Evolutionary conservation across 1,140 invertebrate species (phyloP).

Genomic region (Brachionus plicatilis): DNA sequence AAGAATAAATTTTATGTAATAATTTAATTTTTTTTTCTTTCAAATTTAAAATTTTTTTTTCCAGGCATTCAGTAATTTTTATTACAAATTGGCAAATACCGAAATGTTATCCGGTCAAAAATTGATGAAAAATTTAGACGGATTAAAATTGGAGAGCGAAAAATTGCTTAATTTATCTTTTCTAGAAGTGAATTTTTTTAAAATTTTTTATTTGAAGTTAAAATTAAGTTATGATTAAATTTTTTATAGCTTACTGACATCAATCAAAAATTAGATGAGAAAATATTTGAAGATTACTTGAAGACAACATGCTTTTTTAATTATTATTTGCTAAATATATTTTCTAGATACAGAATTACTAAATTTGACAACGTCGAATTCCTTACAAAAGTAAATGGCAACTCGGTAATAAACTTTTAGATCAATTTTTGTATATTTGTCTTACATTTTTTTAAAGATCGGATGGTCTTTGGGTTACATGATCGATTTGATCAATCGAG

Average conservation of each 20-base stretch:
- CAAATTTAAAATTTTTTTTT: neutral
- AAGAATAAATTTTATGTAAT: conserved; percentile 27
- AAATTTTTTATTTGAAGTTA: neutral
- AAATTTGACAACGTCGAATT: conserved; percentile 31
- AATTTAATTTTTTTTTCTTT: neutral
- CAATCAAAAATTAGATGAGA: conserved; percentile 1
- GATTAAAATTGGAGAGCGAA: neutral
- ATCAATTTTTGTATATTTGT: neutral
- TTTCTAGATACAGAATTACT: conserved; percentile 10
- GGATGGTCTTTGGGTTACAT: conserved; percentile 10
- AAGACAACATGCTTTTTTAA: conserved; percentile 33
- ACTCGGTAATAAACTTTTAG: neutral
- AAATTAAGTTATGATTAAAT: neutral
- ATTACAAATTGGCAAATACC: conserved; percentile 19
- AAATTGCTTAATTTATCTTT: neutral
- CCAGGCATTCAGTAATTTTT: conserved; percentile 25
- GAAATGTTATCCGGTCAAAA: neutral
- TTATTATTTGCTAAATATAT: neutral
- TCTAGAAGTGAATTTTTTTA: neutral
- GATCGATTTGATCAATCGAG: conserved; percentile 30
- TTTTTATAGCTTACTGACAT: neutral
- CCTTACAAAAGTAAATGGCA: neutral
- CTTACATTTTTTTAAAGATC: conserved; percentile 9
- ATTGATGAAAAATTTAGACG: neutral
- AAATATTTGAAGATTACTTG: neutral